Percentiles rank a stretch among this genome's conserved stretches.
Conservation (phyloP, 2,113 vertebrate species). For the Camarhynchus parvulus region DNA sequence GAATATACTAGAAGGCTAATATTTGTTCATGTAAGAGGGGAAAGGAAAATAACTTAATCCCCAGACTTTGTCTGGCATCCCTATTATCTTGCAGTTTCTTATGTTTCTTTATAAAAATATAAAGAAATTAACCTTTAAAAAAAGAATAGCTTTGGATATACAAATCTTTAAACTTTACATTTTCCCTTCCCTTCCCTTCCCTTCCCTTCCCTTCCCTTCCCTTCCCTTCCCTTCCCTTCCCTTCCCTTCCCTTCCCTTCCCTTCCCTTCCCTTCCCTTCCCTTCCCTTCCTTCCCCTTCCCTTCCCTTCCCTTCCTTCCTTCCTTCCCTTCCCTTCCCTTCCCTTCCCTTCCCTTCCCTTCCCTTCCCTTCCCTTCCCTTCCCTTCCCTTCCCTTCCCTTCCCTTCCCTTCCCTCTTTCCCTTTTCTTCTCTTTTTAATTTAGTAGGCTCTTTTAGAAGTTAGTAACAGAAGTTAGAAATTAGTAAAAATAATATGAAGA, state of each 20-base stretch:
- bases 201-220: no score
- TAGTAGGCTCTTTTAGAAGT: neutral
- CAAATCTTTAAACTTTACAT: neutral
- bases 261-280: no score
- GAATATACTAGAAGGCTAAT: constrained; percentile 5
- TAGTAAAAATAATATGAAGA: neutral
- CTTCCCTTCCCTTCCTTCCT: no score
- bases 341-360: no score
- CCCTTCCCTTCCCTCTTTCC: no score
- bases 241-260: no score
- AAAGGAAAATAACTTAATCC: constrained; percentile 11
- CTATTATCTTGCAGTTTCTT: neutral
- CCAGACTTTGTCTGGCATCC: neutral
- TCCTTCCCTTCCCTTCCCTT: no score
- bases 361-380: no score
- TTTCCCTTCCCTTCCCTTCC: neutral
- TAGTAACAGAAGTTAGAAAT: neutral
- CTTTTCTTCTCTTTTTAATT: no score
- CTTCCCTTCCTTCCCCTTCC: no score
- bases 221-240: no score
- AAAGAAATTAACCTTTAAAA: neutral
- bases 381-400: no score
- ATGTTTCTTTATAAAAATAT: neutral
- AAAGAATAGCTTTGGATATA: neutral
- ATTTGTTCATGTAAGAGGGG: neutral